Evolutionary conservation across 2,888 invertebrate species (phyloP).

Genomic region (Siphlonurus alternatus): DNA sequence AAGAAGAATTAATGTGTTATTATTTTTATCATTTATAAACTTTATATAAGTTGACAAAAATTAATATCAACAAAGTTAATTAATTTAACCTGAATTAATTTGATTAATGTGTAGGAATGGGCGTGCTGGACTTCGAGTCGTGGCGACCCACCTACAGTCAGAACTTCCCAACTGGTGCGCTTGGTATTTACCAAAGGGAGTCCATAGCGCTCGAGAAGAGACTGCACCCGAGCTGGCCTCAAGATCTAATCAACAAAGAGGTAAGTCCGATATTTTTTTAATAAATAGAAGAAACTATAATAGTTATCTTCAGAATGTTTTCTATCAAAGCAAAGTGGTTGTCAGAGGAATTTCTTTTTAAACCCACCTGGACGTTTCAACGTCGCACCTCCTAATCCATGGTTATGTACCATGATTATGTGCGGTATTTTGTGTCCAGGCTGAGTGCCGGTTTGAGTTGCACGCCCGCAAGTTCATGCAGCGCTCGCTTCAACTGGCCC

Average conservation of each 20-base stretch:
- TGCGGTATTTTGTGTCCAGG: slow-evolving; percentile 26
- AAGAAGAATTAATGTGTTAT: too few species aligned
- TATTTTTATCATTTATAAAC: too few species aligned
- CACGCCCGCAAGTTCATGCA: slow-evolving; percentile 45
- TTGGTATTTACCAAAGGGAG: background rate
- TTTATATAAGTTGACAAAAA: too few species aligned
- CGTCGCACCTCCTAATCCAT: too few species aligned
- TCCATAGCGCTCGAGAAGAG: background rate
- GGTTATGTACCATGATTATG: too few species aligned
- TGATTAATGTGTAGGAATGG: background rate
- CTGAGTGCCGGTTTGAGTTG: slow-evolving; percentile 41
- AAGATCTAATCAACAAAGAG: background rate
- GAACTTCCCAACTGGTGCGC: background rate
- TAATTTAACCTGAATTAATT: too few species aligned
- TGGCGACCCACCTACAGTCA: background rate
- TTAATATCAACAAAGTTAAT: too few species aligned
- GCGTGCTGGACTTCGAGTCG: background rate
- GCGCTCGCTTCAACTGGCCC: slow-evolving; percentile 42
- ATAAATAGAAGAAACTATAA: background rate
- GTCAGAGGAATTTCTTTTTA: too few species aligned
- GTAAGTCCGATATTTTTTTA: too few species aligned
- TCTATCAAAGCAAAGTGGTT: background rate
- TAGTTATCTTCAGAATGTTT: too few species aligned
- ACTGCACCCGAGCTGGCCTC: background rate
- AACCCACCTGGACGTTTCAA: too few species aligned